Conservation (phyloP, 2,888 invertebrate genomes). For the Cheilosia vernalis region DNA sequence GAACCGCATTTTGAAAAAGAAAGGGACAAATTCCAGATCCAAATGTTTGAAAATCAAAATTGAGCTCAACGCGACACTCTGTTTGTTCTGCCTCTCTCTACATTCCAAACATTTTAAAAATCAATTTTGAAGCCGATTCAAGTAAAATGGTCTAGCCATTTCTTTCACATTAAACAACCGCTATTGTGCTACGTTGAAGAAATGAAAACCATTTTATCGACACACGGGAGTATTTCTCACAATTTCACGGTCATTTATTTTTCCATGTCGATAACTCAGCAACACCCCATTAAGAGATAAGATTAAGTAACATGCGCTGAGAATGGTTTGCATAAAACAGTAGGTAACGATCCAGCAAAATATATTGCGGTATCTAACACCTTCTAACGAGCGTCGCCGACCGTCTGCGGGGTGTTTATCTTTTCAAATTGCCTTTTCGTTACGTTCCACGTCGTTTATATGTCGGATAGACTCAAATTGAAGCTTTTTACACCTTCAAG, state of each 20-base stretch:
- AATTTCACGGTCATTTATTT: constrained; percentile 64
- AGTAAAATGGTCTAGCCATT: neutral
- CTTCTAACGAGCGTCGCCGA: constrained; percentile 8
- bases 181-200: no score
- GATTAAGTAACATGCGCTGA: constrained; percentile 44
- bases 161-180: neutral
- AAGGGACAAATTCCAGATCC: no score
- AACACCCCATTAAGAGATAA: constrained; percentile 53
- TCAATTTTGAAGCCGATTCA: no score
- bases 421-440: constrained; percentile 43
- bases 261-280: constrained; percentile 48
- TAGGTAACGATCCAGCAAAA: constrained; percentile 52
- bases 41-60: no score
- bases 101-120: no score
- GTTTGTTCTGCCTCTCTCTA: no score
- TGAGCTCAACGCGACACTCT: no score
- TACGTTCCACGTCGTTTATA: neutral
- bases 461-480: constrained; percentile 31
- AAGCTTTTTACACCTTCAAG: constrained; percentile 38
- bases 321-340: constrained; percentile 39
- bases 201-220: neutral
- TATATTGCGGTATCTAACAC: constrained; percentile 26
- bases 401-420: constrained; percentile 32
- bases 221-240: neutral
- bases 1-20: no score